Base-by-base conservation (phyloP, 1,140 invertebrate species). In the Meteorus sp. region DNA sequence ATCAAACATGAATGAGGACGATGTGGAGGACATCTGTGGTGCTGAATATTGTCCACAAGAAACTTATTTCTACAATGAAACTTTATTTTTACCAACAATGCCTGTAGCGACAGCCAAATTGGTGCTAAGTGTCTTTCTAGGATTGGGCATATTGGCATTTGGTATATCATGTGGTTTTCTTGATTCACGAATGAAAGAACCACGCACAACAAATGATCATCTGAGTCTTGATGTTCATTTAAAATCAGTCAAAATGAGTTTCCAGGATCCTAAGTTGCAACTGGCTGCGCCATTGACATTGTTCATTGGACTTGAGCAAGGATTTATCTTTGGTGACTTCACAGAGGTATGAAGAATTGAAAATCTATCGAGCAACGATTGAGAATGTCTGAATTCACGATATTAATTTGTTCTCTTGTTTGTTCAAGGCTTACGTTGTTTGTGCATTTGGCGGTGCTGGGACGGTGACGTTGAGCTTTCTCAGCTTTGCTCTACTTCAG, bases 271-370 rank as follows among this genome's bases (percentile, higher is more conserved):
- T 0, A 80, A 85, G 37, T 71, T 88, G 9, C 79, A 85, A 60
- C 74, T 89, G 15, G 83, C 84, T 1, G 83, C 83, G 0, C 87
- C 87, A 0, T 80, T 89, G 60, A 85, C 86, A 0, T 72, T 89
- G 8, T 89, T 89, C 64, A 88, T 89, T 54, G 88, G 88, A 22
- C 72, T 89, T 33, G 87, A 89, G 70, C 87, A 89, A 71, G 87
- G 86, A 59, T 89, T 89, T 68, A 87, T 89, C 69, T 87, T 85
- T 65, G 83, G 87, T 3, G 87, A 88, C 64, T 89, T 88, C 71
- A 84, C 85, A 59, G 87, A 88, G 80, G 87, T 87, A 66, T 58
- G 25, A 56, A 47, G 6, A 44, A 7, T 52, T n/a, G 2, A 56
- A 17, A 29, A 43, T 9, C 13, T 15, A 20, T 29, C 13, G 22